These are phyloP conservation scores for Sorex fumeus DNA, from an alignment of 2,113 vertebrate genomes.

Conservation along the genomic window DNA sequence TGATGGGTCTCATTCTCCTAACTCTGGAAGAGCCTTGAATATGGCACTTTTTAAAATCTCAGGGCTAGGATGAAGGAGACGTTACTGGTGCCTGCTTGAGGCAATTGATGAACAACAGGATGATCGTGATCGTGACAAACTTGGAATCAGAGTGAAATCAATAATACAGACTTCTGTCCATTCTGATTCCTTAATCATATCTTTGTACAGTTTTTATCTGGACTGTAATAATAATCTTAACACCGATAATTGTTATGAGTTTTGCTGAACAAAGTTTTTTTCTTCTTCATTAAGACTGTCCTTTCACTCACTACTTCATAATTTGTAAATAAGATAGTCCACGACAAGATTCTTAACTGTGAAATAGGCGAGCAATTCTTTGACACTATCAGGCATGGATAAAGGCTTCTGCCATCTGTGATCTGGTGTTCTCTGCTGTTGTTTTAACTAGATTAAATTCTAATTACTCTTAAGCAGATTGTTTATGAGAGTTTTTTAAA, in stretches of 20 bases:
- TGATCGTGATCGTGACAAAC: too few species aligned
- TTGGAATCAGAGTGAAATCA: slow-evolving; percentile 55
- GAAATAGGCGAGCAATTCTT: slow-evolving; percentile 66
- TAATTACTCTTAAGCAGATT: slow-evolving; percentile 78
- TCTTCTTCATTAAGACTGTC: slow-evolving; percentile 42
- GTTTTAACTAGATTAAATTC: slow-evolving; percentile 78
- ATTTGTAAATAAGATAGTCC: slow-evolving; percentile 56
- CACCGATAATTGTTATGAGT: slow-evolving; percentile 43
- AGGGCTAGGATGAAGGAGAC: too few species aligned
- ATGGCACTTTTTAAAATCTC: too few species aligned
- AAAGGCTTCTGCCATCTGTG: slow-evolving; percentile 77
- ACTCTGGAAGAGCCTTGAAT: too few species aligned
- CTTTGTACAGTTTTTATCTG: slow-evolving; percentile 64
- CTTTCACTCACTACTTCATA: slow-evolving; percentile 22
- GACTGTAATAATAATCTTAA: slow-evolving; percentile 56
- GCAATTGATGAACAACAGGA: too few species aligned
- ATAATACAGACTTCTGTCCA: not conserved
- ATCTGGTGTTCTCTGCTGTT: slow-evolving; percentile 72
- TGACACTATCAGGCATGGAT: slow-evolving; percentile 68
- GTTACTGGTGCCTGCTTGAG: too few species aligned
- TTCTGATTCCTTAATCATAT: slow-evolving; percentile 63
- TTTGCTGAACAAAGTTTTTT: slow-evolving; percentile 52
- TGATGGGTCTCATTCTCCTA: too few species aligned
- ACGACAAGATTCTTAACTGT: slow-evolving; percentile 61
- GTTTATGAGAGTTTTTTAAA: slow-evolving; percentile 77